Conservation (phyloP, 2,888 invertebrate genomes). For the Callosobruchus maculatus region DNA sequence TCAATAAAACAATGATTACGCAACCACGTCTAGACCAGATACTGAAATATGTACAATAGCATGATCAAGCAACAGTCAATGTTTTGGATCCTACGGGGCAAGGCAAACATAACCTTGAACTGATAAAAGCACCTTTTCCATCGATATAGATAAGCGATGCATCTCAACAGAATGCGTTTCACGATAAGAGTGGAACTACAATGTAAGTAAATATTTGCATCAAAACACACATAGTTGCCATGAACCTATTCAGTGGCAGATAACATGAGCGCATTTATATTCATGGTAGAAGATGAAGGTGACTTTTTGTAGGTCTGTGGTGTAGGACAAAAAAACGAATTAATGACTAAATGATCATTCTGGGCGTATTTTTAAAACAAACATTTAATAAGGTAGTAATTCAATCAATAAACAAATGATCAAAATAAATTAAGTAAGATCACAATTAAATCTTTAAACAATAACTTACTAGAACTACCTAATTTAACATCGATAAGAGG, state of each 20-base stretch:
- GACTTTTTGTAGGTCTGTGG: not conserved
- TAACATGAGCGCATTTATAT: not conserved
- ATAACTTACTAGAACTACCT: no score
- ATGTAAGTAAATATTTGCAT: not conserved
- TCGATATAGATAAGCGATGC: not conserved
- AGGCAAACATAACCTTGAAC: not conserved
- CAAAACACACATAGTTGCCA: not conserved
- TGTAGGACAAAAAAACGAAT: no score
- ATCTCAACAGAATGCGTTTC: not conserved
- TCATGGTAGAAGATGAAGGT: not conserved
- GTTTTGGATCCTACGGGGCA: not conserved
- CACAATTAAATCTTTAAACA: no score
- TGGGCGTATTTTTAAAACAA: no score
- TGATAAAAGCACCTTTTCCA: not conserved
- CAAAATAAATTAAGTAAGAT: no score
- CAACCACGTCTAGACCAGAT: not conserved
- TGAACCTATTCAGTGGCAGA: not conserved
- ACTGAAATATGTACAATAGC: not conserved
- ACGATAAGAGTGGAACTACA: not conserved
- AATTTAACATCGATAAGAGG: no score
- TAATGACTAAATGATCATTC: no score
- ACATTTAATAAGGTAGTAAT: no score
- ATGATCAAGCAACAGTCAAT: not conserved
- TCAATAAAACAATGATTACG: no score
- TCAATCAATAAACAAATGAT: no score